Evolutionary conservation across 1,140 invertebrate genomes (phyloP).

Genomic region (Druon quercuslanigerum): DNA sequence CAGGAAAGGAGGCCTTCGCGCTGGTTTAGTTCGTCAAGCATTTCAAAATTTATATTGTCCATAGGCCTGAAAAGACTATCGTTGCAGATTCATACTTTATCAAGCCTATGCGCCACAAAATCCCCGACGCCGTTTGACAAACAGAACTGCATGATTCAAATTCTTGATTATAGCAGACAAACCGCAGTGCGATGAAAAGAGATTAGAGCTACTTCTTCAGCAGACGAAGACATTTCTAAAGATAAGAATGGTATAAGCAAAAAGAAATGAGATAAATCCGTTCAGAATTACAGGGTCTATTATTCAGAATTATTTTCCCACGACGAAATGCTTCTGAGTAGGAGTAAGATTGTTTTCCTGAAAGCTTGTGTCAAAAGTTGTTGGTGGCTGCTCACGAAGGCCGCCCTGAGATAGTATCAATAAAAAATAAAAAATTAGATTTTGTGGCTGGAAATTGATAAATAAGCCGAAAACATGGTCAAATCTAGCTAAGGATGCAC

Average conservation of each 20-base stretch:
- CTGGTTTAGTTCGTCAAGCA: too few relatives aligned
- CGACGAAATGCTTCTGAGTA: background rate
- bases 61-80: slow-evolving; percentile 58
- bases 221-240: background rate
- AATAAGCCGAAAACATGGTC: slow-evolving; percentile 66
- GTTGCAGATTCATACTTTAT: slow-evolving; percentile 64
- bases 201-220: background rate
- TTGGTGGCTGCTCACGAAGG: slow-evolving; percentile 65
- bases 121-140: background rate
- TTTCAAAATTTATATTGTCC: slow-evolving; percentile 41
- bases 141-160: background rate
- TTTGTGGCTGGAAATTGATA: slow-evolving; percentile 76
- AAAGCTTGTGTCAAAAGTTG: slow-evolving; percentile 32
- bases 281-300: background rate
- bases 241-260: background rate
- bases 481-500: slow-evolving; percentile 63
- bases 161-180: background rate
- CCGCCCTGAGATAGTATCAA: slow-evolving; percentile 74
- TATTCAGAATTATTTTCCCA: background rate
- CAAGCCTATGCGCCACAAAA: slow-evolving; percentile 41
- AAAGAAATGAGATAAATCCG: background rate
- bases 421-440: slow-evolving; percentile 74
- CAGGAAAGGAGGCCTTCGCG: slow-evolving; percentile 42
- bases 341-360: background rate
- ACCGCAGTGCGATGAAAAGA: background rate